These are phyloP conservation scores for Octodon degus DNA, from an alignment of 2,113 vertebrate species.

Conservation along the genomic window DNA sequence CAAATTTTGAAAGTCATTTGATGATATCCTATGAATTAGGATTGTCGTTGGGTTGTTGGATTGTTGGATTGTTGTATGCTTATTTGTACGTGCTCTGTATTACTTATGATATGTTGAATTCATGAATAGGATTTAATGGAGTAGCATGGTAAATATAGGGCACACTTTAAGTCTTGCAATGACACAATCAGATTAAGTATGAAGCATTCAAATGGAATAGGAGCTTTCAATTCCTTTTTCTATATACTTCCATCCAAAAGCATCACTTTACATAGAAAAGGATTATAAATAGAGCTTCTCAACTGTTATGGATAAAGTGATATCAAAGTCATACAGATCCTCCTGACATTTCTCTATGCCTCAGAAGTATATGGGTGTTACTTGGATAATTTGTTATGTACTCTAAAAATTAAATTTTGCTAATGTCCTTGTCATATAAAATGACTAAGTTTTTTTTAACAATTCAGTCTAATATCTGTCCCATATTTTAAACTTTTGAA, in stretches of 20 bases:
- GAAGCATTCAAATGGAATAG: background rate
- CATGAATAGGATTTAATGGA: background rate
- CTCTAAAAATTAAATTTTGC: background rate
- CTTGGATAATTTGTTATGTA: background rate
- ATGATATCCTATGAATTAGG: background rate
- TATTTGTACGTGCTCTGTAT: background rate
- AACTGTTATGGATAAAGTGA: background rate
- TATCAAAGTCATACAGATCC: background rate
- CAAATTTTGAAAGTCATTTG: background rate
- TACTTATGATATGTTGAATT: background rate
- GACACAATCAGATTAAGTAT: background rate
- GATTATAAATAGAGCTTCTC: background rate
- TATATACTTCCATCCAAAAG: fast-evolving
- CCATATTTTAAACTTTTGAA: background rate
- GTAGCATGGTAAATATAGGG: no score
- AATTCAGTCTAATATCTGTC: background rate
- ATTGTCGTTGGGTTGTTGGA: background rate
- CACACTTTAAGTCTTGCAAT: background rate
- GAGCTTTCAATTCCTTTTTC: background rate
- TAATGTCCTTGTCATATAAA: background rate
- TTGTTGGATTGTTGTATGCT: background rate
- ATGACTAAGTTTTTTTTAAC: background rate
- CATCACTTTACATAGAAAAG: background rate
- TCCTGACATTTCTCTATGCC: background rate
- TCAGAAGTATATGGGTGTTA: background rate